Evolutionary conservation across 1,140 invertebrate genomes (phyloP).

Genomic region (Drosophila azteca): DNA sequence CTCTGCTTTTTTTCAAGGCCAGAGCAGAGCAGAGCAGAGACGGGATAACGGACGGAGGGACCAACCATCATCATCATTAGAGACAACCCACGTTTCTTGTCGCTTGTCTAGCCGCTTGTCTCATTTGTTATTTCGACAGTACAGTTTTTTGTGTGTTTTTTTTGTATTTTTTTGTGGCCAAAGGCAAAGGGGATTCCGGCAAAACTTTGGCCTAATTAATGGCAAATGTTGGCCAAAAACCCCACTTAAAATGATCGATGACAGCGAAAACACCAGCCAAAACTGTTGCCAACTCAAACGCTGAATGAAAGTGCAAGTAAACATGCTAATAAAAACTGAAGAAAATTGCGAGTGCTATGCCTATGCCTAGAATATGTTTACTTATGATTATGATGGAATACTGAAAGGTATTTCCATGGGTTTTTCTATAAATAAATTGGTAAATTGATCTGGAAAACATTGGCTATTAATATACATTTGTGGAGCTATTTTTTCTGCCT

Average conservation of each 20-base stretch:
- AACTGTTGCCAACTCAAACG: constrained; percentile 64
- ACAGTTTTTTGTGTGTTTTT: constrained; percentile 28
- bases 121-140: constrained; percentile 43
- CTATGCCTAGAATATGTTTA: no score
- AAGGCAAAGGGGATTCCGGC: constrained; percentile 39
- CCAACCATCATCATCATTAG: constrained; percentile 65
- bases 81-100: constrained; percentile 49
- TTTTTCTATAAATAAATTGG: no score
- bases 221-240: constrained; percentile 57
- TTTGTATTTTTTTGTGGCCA: neutral
- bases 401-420: no score
- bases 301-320: constrained; percentile 17
- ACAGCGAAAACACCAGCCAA: constrained; percentile 36
- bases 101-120: constrained; percentile 40
- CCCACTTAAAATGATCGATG: constrained; percentile 66
- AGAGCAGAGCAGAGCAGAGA: no score
- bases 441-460: no score
- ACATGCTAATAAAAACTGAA: constrained; percentile 20
- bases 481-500: no score
- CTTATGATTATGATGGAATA: no score
- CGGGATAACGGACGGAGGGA: no score
- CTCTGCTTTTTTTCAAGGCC: constrained; percentile 10
- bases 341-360: no score
- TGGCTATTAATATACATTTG: no score
- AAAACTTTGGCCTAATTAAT: constrained; percentile 70